Base-by-base conservation (phyloP, 1,140 invertebrate species). In the Pygmarrhopalites habei region DNA sequence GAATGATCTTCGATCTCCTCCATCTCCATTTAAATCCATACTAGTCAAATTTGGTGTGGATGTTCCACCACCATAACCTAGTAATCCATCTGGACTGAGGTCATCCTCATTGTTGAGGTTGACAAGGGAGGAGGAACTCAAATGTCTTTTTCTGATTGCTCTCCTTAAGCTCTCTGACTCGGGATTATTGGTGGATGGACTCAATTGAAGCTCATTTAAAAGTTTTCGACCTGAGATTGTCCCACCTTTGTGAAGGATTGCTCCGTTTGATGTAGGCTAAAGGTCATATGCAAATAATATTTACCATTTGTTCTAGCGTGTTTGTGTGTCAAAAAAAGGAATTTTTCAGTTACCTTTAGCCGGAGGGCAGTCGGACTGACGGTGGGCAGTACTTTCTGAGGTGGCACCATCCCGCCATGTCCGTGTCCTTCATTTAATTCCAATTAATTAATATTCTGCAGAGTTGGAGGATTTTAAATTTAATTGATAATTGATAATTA, bases 241-340 rank as follows among this genome's bases (percentile, higher is more conserved):
- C 15, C 87, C 88, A 7, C 86, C 86, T 15, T 84, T 83, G 60
- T 87, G 86, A 35, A 90, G 76, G 67, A 89, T 87, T 66, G 82
- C 83, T 23, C 87, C 88, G 77, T 90, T 90, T 73, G 87, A 82
- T 7, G 87, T 90, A 2, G 62, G 60, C 32, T 35, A 7, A 5
- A 35, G n/a, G n/a, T n/a, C n/a, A n/a, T n/a, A n/a, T n/a, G n/a
- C n/a, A n/a, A n/a, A n/a, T n/a, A n/a, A n/a, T n/a, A n/a, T n/a
- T n/a, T n/a, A n/a, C n/a, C n/a, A n/a, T n/a, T n/a, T n/a, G n/a
- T n/a, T n/a, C n/a, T n/a, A n/a, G n/a, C n/a, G n/a, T n/a, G n/a
- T n/a, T n/a, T n/a, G n/a, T n/a, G n/a, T n/a, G n/a, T n/a, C n/a
- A n/a, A n/a, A n/a, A n/a, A n/a, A n/a, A n/a, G n/a, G n/a, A n/a